Evolutionary conservation across 2,888 invertebrate genomes (phyloP).

Genomic region (Rhogogaster chlorosoma): DNA sequence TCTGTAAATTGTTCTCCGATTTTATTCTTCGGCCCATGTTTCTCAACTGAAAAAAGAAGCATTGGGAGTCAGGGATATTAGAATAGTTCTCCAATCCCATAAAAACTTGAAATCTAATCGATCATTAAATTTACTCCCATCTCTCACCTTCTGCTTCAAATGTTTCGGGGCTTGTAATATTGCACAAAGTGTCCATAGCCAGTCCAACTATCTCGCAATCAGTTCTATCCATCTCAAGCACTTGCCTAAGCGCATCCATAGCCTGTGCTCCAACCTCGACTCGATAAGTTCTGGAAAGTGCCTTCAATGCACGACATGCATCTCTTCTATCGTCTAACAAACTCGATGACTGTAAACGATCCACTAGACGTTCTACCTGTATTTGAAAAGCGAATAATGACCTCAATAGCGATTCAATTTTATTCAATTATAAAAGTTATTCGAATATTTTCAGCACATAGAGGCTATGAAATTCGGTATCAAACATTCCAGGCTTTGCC

Average conservation of each 20-base stretch:
- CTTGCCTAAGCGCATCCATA: conserved; percentile 89
- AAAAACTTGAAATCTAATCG: background rate
- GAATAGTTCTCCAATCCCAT: background rate
- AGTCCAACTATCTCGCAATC: conserved; percentile 96
- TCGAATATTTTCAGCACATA: background rate
- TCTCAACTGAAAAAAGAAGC: conserved; percentile 67
- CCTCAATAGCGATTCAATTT: background rate
- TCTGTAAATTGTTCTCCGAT: conserved; percentile 97
- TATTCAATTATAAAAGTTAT: background rate
- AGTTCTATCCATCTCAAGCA: conserved; percentile 92
- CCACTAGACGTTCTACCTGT: conserved; percentile 95
- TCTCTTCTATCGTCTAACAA: conserved; percentile 96
- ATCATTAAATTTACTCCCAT: conserved; percentile 10
- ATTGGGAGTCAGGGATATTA: background rate
- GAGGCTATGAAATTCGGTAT: background rate
- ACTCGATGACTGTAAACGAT: conserved; percentile 95
- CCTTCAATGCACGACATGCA: conserved; percentile 97
- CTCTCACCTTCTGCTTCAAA: conserved; percentile 88
- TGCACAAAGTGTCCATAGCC: conserved; percentile 94
- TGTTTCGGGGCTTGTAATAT: conserved; percentile 90
- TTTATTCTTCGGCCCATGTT: conserved; percentile 78
- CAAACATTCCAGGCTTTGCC: background rate
- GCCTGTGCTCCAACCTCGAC: conserved; percentile 97
- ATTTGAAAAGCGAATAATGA: conserved; percentile 36
- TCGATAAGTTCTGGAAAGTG: conserved; percentile 93